phyloP scores from a whole-genome alignment of 2,113 vertebrate genomes.

The Actinemys pallida region DNA sequence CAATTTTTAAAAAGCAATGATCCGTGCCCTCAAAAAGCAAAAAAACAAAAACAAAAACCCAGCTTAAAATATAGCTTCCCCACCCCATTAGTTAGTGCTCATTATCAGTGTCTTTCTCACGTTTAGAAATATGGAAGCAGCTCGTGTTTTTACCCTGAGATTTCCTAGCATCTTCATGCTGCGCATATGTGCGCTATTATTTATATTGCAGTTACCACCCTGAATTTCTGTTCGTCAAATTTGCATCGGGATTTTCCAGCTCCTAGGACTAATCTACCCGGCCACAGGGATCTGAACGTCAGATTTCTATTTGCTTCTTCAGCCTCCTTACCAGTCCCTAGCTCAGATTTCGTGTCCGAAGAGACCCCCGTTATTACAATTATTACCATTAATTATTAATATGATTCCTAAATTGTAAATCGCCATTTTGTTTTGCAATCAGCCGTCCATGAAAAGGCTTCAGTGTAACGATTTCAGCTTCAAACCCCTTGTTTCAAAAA shows the following conservation, averaged over 20 bases:
- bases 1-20: background rate
- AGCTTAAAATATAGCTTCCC: too few species aligned
- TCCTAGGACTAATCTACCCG: background rate
- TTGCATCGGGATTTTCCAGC: accelerated
- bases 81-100: too few species aligned
- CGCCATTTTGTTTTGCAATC: background rate
- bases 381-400: background rate
- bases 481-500: background rate
- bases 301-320: background rate
- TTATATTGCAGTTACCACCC: background rate
- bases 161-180: too few species aligned
- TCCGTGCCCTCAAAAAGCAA: accelerated
- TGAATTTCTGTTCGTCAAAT: background rate
- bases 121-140: too few species aligned
- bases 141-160: too few species aligned
- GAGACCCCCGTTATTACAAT: accelerated
- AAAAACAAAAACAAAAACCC: accelerated
- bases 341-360: background rate
- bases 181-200: too few species aligned
- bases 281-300: background rate
- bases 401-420: background rate
- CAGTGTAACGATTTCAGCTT: background rate
- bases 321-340: background rate
- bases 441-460: background rate
- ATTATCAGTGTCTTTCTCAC: too few species aligned